phyloP scores from a whole-genome alignment of 2,888 invertebrate genomes.

The Teinopalpus imperialis region DNA sequence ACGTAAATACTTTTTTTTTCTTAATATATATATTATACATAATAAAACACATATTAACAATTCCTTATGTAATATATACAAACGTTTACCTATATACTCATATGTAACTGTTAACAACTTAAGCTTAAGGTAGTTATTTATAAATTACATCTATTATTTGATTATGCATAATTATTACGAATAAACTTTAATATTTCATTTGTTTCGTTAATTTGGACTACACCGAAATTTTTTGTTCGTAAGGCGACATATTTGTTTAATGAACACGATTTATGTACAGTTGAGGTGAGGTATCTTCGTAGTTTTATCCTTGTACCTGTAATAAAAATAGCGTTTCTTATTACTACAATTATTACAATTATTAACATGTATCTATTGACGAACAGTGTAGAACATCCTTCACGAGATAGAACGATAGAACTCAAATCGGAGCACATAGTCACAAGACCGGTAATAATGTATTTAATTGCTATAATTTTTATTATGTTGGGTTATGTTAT shows the following conservation, averaged over 20 bases:
- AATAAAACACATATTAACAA: slow-evolving; percentile 1
- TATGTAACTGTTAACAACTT: not conserved
- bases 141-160: not conserved
- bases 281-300: not conserved
- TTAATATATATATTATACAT: slow-evolving; percentile 12
- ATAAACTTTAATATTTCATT: too few species aligned
- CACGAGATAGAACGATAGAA: too few species aligned
- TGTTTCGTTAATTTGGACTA: too few species aligned
- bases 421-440: too few species aligned
- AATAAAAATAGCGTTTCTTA: not conserved
- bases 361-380: too few species aligned
- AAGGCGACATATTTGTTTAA: not conserved
- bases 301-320: slow-evolving; percentile 3
- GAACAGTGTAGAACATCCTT: too few species aligned
- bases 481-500: too few species aligned
- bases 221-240: too few species aligned
- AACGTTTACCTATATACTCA: not conserved
- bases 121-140: not conserved
- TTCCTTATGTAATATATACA: slow-evolving; percentile 7
- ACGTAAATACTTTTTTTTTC: slow-evolving; percentile 67
- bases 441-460: too few species aligned
- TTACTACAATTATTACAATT: too few species aligned
- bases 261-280: slow-evolving; percentile 4
- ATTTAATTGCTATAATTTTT: too few species aligned
- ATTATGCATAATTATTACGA: not conserved